Base-by-base conservation (phyloP, 2,888 invertebrate species). In the Agrilus cyanescens region DNA sequence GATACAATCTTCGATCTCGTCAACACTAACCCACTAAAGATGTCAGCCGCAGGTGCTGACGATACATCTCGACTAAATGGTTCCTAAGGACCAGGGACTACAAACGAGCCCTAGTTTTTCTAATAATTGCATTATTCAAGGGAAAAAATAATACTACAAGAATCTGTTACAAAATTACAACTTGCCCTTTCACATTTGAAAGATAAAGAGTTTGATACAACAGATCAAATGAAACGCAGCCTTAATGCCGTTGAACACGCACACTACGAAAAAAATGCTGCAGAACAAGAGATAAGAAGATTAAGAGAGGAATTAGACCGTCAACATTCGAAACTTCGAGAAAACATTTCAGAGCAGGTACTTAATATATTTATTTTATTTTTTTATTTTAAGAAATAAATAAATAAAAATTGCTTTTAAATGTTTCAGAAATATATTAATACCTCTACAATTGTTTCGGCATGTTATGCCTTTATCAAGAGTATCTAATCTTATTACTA, bases 291-390 rank as follows among this genome's bases (percentile, higher is more conserved):
- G 67, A 74, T 85, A 12, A 73, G 83, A 4, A 71, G 86, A 42
- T 66, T 88, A 34, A 71, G 82, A 65, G 85, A 86, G 40, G 89
- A 89, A 52, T 63, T 88, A 43, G 80, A 84, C 40, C 73, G 84
- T 5, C 83, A 86, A 58, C 82, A 86, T 47, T 76, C 76, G 46
- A 81, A 85, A 53, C 70, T 85, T 1, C 72, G 86, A 12, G 87
- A 86, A 50, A 64, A 82, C 32, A 78, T 85, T 1, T 80, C 82
- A 37, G 88, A 87, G 54, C 83, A 85, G 47, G 74, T 80, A 0
- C 43, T 31, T 12, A 35, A 14, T 31, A 10, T n/a, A 38, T 13
- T n/a, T n/a, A n/a, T n/a, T n/a, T n/a, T n/a, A n/a, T n/a, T n/a
- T n/a, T n/a, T n/a, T n/a, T n/a, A n/a, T n/a, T n/a, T n/a, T n/a